A percentile compares a stretch with the other conserved stretches of the same genome.
These are phyloP conservation scores for Ceratina japonica DNA, from an alignment of 1,140 invertebrate genomes.

Conservation along the genomic window DNA sequence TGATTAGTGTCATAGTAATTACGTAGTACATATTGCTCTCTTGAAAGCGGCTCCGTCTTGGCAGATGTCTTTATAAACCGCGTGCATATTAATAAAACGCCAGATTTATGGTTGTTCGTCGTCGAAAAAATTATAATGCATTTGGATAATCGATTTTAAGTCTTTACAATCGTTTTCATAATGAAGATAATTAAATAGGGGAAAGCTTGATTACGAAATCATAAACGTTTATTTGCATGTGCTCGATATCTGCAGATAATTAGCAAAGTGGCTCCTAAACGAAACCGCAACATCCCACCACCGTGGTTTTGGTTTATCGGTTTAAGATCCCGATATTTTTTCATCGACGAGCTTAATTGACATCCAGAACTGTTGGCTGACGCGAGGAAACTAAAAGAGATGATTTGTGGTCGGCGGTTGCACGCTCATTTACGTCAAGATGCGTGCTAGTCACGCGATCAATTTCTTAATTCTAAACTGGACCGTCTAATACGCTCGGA, in stretches of 20 bases:
- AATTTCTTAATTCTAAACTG: conserved; percentile 10
- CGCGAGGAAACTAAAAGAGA: neutral
- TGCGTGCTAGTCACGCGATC: conserved; percentile 39
- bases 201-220: too few species aligned
- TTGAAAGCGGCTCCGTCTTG: too few species aligned
- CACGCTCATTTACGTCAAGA: conserved; percentile 28
- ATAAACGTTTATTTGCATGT: neutral
- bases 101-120: too few species aligned
- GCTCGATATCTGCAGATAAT: neutral
- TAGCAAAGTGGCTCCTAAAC: neutral
- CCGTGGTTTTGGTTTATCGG: neutral
- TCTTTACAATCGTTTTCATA: too few species aligned
- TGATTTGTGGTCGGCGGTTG: conserved; percentile 41
- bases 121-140: too few species aligned
- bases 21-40: neutral
- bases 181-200: too few species aligned
- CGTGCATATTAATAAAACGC: neutral
- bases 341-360: conserved; percentile 15
- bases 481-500: neutral
- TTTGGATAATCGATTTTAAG: too few species aligned
- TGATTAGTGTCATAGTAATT: conserved; percentile 14
- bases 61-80: neutral
- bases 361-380: neutral
- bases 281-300: neutral
- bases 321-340: neutral